A percentile compares a stretch with the other conserved stretches of the same genome.
These are phyloP conservation scores for Sympetrum striolatum DNA, from an alignment of 2,888 invertebrate genomes.

Conservation along the genomic window DNA sequence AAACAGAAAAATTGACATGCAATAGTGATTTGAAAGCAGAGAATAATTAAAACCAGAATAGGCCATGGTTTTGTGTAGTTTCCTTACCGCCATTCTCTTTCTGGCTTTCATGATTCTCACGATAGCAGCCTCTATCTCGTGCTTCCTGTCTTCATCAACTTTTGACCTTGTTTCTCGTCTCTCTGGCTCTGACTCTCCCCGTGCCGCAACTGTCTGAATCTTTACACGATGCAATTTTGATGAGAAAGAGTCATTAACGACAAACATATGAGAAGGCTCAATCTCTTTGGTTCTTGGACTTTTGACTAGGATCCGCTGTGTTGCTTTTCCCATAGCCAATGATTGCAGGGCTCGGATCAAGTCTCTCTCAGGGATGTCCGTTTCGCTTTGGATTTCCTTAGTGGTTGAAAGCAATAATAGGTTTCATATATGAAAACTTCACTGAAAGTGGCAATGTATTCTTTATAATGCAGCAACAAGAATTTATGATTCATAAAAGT, in stretches of 20 bases:
- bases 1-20: no score
- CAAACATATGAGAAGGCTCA: slow-evolving; percentile 89
- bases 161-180: slow-evolving; percentile 96
- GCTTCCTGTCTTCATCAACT: slow-evolving; percentile 98
- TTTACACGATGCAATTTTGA: slow-evolving; percentile 92
- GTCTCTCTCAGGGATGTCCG: slow-evolving; percentile 98
- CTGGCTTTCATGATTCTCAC: slow-evolving; percentile 99
- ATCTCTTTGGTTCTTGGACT: slow-evolving; percentile 97
- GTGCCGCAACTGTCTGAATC: slow-evolving; percentile 92
- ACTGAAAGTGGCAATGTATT: no score
- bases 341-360: slow-evolving; percentile 95
- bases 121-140: slow-evolving; percentile 99
- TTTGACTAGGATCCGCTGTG: slow-evolving; percentile 92
- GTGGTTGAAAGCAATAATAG: neutral
- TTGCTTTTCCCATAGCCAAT: slow-evolving; percentile 96
- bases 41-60: neutral
- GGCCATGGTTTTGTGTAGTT: neutral
- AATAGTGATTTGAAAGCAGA: no score
- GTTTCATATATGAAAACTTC: no score
- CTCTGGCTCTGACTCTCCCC: slow-evolving; percentile 99
- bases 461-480: no score
- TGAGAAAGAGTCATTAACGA: slow-evolving; percentile 96
- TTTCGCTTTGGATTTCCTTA: slow-evolving; percentile 91
- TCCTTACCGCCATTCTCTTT: slow-evolving; percentile 84
- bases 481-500: no score